Evolutionary conservation across 53 echinoderm and acorn worm species (phyloP).

Genomic region (Stichopus horrens): DNA sequence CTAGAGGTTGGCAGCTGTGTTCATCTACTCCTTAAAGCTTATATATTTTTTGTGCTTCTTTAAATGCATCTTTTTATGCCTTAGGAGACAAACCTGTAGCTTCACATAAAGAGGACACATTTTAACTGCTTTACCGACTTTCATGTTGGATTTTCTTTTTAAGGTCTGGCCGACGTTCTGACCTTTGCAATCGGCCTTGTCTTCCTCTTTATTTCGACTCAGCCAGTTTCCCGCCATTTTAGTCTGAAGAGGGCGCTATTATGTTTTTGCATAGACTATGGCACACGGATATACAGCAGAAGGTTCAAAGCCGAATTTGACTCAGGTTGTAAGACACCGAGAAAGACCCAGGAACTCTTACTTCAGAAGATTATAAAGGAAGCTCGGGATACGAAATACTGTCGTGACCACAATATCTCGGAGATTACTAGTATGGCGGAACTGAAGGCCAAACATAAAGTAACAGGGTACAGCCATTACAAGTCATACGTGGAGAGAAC

Average conservation of each 20-base stretch:
- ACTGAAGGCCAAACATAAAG: background rate
- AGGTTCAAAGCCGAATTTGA: background rate
- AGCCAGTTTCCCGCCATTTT: constrained; percentile 7
- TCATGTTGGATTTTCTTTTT: background rate
- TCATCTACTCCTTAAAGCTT: too few species aligned
- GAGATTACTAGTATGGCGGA: background rate
- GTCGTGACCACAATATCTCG: background rate
- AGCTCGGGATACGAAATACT: background rate
- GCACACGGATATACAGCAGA: background rate
- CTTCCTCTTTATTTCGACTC: constrained; percentile 11
- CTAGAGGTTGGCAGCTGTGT: background rate
- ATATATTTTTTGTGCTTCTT: too few species aligned
- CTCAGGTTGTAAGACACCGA: background rate
- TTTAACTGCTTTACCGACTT: background rate
- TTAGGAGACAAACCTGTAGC: too few species aligned
- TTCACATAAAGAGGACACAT: too few species aligned
- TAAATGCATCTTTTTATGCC: too few species aligned
- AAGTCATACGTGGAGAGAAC: background rate
- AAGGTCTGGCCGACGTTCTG: background rate
- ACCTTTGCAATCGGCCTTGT: background rate
- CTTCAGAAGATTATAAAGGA: background rate
- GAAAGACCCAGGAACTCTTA: background rate
- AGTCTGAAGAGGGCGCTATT: background rate
- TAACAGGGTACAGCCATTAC: constrained; percentile 11
- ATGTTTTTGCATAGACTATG: background rate